Percentiles rank a stretch among this genome's conserved stretches.
Evolutionary conservation across 1,140 invertebrate species (phyloP).

Genomic region (Drosophila virilis): DNA sequence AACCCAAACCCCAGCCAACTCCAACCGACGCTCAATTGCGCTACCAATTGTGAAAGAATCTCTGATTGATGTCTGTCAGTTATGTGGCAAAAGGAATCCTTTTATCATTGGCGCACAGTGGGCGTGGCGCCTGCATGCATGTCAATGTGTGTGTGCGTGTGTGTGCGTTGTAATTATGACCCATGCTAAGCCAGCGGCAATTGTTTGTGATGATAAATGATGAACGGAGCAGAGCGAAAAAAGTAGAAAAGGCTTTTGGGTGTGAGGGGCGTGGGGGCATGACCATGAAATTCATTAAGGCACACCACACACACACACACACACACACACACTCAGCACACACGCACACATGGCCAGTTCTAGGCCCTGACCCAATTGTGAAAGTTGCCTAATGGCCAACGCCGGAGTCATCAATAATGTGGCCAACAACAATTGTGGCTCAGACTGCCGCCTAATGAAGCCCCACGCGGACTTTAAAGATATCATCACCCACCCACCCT

Average conservation of each 20-base stretch:
- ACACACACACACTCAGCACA: neutral
- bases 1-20: too few relatives aligned
- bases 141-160: slow-evolving; percentile 18
- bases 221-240: slow-evolving; percentile 13
- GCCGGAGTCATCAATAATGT: slow-evolving; percentile 70
- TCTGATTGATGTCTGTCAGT: slow-evolving; percentile 77
- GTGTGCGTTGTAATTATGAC: slow-evolving; percentile 52
- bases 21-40: slow-evolving; percentile 12
- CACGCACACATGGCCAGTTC: neutral
- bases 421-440: slow-evolving; percentile 8
- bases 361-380: slow-evolving; percentile 14
- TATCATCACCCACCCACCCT: neutral
- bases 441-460: slow-evolving; percentile 55
- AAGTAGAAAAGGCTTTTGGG: neutral
- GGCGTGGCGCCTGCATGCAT: slow-evolving; percentile 18
- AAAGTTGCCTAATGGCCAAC: slow-evolving; percentile 16
- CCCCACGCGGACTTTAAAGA: slow-evolving; percentile 37
- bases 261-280: neutral
- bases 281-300: slow-evolving; percentile 56
- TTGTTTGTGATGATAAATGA: slow-evolving; percentile 62
- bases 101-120: slow-evolving; percentile 55
- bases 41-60: slow-evolving; percentile 38
- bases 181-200: slow-evolving; percentile 52
- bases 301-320: neutral
- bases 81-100: slow-evolving; percentile 49